phyloP scores from a whole-genome alignment of 2,113 vertebrate genomes.

The Caranx ignobilis region DNA sequence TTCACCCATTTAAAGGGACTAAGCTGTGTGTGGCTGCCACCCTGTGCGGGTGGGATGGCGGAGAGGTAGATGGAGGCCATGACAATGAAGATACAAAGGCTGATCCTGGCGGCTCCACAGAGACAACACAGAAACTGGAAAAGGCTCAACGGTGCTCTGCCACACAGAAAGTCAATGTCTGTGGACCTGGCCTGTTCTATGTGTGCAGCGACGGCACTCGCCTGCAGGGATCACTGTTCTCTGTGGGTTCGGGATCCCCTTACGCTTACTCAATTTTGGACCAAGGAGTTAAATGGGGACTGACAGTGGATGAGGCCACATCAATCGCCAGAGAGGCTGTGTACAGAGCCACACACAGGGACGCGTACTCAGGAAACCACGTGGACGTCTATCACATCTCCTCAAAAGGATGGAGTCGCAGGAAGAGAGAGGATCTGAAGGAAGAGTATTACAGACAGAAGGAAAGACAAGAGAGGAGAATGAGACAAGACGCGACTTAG shows the following conservation, averaged over 20 bases:
- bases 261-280: slow-evolving; percentile 90
- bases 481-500: slow-evolving; percentile 19
- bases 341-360: slow-evolving; percentile 87
- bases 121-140: slow-evolving; percentile 20
- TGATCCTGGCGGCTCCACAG: slow-evolving; percentile 4
- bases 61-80: slow-evolving; percentile 24
- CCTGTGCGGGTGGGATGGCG: slow-evolving; percentile 89
- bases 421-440: slow-evolving; percentile 80
- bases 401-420: slow-evolving; percentile 85
- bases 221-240: slow-evolving; percentile 86
- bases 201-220: slow-evolving; percentile 89
- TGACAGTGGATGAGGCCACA: slow-evolving; percentile 83
- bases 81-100: neutral
- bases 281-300: slow-evolving; percentile 80
- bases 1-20: slow-evolving; percentile 87
- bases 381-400: slow-evolving; percentile 89
- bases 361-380: slow-evolving; percentile 90
- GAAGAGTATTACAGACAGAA: slow-evolving; percentile 84
- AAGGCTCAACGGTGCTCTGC: neutral
- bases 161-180: slow-evolving; percentile 1
- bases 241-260: slow-evolving; percentile 90
- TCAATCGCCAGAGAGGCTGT: slow-evolving; percentile 87
- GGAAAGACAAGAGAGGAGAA: slow-evolving; percentile 44
- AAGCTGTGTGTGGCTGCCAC: slow-evolving; percentile 90
- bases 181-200: slow-evolving; percentile 86